phyloP scores from a whole-genome alignment of 2,113 vertebrate species.

The Donacobius atricapilla region DNA sequence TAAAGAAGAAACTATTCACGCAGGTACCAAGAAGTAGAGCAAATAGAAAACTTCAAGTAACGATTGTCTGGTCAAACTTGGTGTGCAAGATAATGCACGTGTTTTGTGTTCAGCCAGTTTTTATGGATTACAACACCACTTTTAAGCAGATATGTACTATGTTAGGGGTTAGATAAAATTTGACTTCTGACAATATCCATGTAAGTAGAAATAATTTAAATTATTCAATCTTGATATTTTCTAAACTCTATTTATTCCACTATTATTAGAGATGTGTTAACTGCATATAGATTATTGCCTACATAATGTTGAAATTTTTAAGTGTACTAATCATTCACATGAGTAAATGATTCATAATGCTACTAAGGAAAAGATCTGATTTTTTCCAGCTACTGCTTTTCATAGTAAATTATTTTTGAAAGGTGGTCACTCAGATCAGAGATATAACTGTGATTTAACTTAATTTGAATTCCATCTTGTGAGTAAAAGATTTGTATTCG shows the following conservation, averaged over 20 bases:
- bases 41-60: not conserved
- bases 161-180: not conserved
- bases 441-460: constrained; percentile 48
- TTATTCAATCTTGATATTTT: not conserved
- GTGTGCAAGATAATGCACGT: not conserved
- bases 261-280: not conserved
- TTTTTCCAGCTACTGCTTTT: not conserved
- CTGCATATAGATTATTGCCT: not conserved
- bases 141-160: not conserved
- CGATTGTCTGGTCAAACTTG: not conserved
- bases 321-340: not conserved
- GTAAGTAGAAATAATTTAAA: not conserved
- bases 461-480: constrained; percentile 5
- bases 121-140: not conserved
- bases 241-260: not conserved
- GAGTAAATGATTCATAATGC: not conserved
- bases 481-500: constrained; percentile 57
- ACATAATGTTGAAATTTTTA: not conserved
- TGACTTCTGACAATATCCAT: not conserved
- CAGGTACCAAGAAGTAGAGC: not conserved
- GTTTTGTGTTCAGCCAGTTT: not conserved
- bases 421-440: not conserved
- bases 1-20: not conserved
- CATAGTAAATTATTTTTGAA: constrained; percentile 1
- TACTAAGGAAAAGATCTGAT: not conserved